Evolutionary conservation across 2,113 vertebrate genomes (phyloP).

Genomic region (Vireo altiloquus): DNA sequence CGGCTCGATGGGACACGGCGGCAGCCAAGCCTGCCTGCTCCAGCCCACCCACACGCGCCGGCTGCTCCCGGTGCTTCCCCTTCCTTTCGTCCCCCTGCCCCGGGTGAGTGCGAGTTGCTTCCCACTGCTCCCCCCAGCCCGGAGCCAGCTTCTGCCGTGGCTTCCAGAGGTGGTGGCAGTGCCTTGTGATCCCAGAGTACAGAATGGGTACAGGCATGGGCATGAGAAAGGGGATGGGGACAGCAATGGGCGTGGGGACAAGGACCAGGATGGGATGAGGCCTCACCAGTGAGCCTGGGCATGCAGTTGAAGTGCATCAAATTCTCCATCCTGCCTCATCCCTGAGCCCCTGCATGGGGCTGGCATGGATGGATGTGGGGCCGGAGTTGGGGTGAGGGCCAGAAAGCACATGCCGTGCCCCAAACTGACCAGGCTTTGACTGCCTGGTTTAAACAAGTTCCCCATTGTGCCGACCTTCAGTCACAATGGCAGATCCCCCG

Average conservation of each 20-base stretch:
- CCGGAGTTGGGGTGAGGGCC: accelerated
- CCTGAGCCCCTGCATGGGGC: not conserved
- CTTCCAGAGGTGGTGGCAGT: not conserved
- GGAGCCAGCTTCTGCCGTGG: accelerated
- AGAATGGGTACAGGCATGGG: not conserved
- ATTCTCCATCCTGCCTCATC: not conserved
- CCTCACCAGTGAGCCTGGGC: accelerated
- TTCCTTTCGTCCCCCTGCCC: accelerated
- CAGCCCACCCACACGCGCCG: conserved; percentile 25
- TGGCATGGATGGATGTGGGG: not conserved
- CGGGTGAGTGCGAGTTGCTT: accelerated
- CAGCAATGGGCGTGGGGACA: too few species aligned
- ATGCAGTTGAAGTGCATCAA: accelerated
- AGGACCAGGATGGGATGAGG: not conserved
- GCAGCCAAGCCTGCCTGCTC: not conserved
- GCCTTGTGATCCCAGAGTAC: not conserved
- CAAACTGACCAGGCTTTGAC: not conserved
- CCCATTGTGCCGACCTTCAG: not conserved
- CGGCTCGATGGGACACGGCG: conserved; percentile 13
- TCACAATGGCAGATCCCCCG: not conserved
- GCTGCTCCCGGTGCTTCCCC: not conserved
- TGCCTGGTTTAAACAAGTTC: not conserved
- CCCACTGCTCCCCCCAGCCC: not conserved
- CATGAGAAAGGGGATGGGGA: not conserved
- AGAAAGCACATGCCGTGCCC: not conserved